Evolutionary conservation across 2,888 invertebrate genomes (phyloP).

Genomic region (Hyposoter didymator): DNA sequence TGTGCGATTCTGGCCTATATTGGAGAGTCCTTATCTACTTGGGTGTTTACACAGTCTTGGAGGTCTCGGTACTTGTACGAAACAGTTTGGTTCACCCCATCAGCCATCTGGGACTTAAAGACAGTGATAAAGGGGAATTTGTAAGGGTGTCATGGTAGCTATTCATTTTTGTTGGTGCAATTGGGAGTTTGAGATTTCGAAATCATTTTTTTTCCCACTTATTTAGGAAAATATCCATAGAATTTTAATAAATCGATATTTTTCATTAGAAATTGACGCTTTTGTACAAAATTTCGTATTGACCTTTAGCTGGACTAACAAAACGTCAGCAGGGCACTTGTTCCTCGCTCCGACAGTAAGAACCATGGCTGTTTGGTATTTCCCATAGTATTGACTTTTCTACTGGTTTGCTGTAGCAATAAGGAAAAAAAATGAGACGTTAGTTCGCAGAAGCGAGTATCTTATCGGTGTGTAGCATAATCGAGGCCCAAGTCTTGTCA

Average conservation of each 20-base stretch:
- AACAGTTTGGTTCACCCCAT: neutral
- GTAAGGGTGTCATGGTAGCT: neutral
- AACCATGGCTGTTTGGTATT: slow-evolving; percentile 13
- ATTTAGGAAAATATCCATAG: neutral
- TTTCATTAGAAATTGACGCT: neutral
- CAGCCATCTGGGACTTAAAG: neutral
- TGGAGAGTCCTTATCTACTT: slow-evolving; percentile 35
- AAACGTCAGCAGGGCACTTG: slow-evolving; percentile 4
- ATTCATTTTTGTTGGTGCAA: neutral
- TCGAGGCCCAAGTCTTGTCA: slow-evolving; percentile 36
- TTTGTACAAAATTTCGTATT: neutral
- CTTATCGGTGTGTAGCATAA: slow-evolving; percentile 26
- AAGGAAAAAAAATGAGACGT: slow-evolving; percentile 46
- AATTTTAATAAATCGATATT: neutral
- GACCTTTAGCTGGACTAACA: neutral
- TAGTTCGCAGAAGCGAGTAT: slow-evolving; percentile 22
- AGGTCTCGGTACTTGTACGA: slow-evolving; percentile 6
- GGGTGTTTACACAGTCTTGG: slow-evolving; percentile 36
- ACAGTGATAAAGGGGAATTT: slow-evolving; percentile 1
- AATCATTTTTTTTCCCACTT: neutral
- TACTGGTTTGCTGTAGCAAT: neutral
- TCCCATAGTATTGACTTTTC: slow-evolving; percentile 31
- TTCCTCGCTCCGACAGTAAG: neutral
- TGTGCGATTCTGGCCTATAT: slow-evolving; percentile 12
- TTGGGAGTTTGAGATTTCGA: neutral